Base-by-base conservation (phyloP, 2,113 vertebrate species). In the Grantiella picta region DNA sequence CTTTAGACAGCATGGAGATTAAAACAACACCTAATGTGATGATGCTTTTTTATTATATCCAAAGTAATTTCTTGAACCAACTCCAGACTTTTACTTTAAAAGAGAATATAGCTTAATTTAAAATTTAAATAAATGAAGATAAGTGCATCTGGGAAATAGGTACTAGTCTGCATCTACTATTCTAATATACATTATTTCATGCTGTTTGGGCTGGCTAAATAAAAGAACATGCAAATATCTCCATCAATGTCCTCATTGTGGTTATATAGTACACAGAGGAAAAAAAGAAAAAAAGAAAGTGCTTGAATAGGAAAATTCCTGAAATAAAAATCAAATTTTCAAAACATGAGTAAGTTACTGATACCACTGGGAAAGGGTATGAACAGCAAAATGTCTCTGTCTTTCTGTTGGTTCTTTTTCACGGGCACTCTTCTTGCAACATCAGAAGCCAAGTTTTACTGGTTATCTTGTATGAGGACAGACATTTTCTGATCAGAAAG, bases 51-150 rank as follows among this genome's bases (percentile, higher is more conserved):
- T 91, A 78, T 93, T 92, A 83, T 56, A 95, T 52, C 23, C 31
- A 31, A 82, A 94, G 53, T 69, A 87, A 44, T 52, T 86, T 84
- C 91, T 85, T 87, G 50, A 93, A 95, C 17, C 15, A 29, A 18
- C 15, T 73, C 68, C 85, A 90, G 75, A 73, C 45, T 76, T 91
- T 78, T 82, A 12, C 27, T 95, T 85, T 87, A 28, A 73, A 93
- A 85, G 59, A 85, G 75, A 94, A 94, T 83, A 65, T 7, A 83
- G 21, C 75, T 76, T 82, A 91, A 87, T 86, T 90, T 95, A 73
- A 92, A 94, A 90, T 90, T 92, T 90, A 90, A 94, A 81, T 81
- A 94, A 61, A 54, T 76, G 35, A 93, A 85, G 50, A 56, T 64
- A 87, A 82, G 29, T 82, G n/a, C 60, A 28, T 83, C 56, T 79